These are phyloP conservation scores for Nebria ingens DNA, from an alignment of 1,140 invertebrate species.

Conservation along the genomic window DNA sequence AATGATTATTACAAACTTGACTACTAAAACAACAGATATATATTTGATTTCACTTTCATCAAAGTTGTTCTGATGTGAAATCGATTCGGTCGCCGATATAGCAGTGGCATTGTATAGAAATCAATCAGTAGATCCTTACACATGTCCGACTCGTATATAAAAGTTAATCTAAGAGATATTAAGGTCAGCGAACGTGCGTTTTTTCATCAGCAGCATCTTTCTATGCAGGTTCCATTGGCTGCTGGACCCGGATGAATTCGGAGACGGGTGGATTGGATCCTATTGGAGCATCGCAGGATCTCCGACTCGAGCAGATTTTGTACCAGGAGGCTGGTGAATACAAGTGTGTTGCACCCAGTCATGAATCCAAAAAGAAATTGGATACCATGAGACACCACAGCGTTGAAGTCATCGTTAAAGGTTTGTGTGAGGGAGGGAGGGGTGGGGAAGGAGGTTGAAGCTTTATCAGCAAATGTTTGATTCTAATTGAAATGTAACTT, in stretches of 20 bases:
- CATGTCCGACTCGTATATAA: background rate
- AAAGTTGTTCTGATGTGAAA: background rate
- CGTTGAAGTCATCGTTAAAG: constrained; percentile 38
- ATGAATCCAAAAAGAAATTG: constrained; percentile 37
- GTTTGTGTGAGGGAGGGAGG: constrained; percentile 25
- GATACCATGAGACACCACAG: constrained; percentile 37
- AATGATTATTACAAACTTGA: no score
- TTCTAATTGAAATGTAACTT: no score
- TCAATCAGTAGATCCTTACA: background rate
- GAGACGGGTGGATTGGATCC: constrained; percentile 47
- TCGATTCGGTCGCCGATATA: background rate
- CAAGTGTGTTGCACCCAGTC: constrained; percentile 54
- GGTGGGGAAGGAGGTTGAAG: background rate
- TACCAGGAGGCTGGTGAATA: constrained; percentile 70
- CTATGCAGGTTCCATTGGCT: constrained; percentile 39
- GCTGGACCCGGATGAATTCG: constrained; percentile 43
- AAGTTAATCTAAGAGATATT: constrained; percentile 5
- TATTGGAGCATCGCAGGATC: constrained; percentile 48
- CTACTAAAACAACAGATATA: no score
- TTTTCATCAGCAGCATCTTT: background rate
- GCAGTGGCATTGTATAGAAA: background rate
- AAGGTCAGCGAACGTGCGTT: background rate
- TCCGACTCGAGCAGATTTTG: constrained; percentile 53
- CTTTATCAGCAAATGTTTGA: no score
- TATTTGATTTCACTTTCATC: no score